Evolutionary conservation across 2,113 vertebrate genomes (phyloP).

Genomic region (Thinocorus orbignyianus): DNA sequence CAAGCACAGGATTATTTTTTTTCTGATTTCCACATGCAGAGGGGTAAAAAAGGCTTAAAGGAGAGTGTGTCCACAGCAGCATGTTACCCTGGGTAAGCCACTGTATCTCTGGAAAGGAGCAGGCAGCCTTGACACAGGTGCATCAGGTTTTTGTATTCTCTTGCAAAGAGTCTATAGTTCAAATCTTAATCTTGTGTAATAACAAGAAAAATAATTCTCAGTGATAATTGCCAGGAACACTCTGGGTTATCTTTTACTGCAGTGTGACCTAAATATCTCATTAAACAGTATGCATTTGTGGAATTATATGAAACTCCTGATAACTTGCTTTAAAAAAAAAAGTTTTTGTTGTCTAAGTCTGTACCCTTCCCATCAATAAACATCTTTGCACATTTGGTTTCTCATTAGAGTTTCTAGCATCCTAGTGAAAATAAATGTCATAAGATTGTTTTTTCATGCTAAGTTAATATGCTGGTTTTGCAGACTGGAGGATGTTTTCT

Average conservation of each 20-base stretch:
- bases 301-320: neutral
- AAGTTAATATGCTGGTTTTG: slow-evolving; percentile 5
- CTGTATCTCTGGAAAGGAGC: neutral
- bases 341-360: neutral
- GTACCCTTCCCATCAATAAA: neutral
- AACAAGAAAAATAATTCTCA: neutral
- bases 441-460: neutral
- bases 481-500: neutral
- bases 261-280: neutral
- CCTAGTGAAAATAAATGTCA: neutral
- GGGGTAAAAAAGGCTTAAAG: neutral
- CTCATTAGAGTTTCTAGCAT: slow-evolving; percentile 19
- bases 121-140: neutral
- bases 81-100: neutral
- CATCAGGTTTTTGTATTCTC: neutral
- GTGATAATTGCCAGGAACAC: neutral
- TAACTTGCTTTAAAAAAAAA: neutral
- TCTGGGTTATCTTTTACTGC: neutral
- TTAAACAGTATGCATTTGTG: neutral
- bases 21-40: neutral
- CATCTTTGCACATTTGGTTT: slow-evolving; percentile 5
- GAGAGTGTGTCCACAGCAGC: fast-evolving
- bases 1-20: neutral
- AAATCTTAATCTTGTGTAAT: neutral
- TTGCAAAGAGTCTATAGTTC: neutral